These are phyloP conservation scores for Scolanthus callimorphus DNA, from an alignment of 92 coral and sea anemone genomes.

Conservation along the genomic window DNA sequence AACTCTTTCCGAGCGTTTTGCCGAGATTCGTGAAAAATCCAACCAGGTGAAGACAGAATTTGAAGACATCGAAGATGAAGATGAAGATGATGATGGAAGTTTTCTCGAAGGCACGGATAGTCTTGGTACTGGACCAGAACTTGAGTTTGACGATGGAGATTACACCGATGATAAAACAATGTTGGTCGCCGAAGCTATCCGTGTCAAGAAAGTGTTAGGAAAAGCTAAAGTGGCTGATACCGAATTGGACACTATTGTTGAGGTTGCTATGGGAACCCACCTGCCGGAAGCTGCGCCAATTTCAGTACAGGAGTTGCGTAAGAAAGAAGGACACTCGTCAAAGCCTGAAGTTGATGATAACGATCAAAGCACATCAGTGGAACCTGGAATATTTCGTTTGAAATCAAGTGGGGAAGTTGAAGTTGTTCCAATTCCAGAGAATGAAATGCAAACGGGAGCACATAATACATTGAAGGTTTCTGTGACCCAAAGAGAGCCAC, in stretches of 20 bases:
- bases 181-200: conserved; percentile 60
- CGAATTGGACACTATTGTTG: conserved; percentile 42
- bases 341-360: neutral
- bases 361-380: neutral
- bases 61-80: conserved; percentile 13
- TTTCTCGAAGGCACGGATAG: conserved; percentile 2
- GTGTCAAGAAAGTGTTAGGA: conserved; percentile 50
- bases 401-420: neutral
- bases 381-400: too few relatives aligned
- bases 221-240: conserved; percentile 16
- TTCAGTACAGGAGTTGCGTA: neutral
- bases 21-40: conserved; percentile 24
- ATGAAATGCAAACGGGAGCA: neutral
- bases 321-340: neutral
- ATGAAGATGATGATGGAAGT: conserved; percentile 10
- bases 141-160: conserved; percentile 67
- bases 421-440: neutral
- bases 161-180: conserved; percentile 66
- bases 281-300: neutral
- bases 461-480: conserved; percentile 11
- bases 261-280: conserved; percentile 14
- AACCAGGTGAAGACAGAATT: conserved; percentile 10
- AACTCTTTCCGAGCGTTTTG: conserved; percentile 41
- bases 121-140: conserved; percentile 35
- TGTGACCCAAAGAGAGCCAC: neutral